These are phyloP conservation scores for Patella vulgata DNA, from an alignment of 1,140 invertebrate species.

Conservation along the genomic window DNA sequence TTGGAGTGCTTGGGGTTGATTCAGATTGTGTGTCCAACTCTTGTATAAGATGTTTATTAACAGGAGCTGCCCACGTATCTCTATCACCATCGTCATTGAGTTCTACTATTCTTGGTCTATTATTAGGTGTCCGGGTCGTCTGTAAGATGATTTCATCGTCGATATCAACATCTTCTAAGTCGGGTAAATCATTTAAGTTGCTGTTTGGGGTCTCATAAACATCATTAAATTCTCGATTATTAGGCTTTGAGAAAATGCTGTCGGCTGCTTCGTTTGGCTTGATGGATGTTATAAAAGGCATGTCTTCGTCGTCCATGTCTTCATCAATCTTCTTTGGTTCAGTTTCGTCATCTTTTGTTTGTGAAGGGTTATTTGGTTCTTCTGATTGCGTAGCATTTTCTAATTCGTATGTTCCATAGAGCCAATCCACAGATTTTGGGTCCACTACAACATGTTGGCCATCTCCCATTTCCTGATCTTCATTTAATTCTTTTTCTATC, in stretches of 20 bases:
- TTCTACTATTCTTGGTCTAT: slow-evolving; percentile 46
- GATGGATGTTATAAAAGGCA: slow-evolving; percentile 23
- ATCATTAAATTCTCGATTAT: not conserved
- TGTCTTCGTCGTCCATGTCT: slow-evolving; percentile 17
- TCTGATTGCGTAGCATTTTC: slow-evolving; percentile 31
- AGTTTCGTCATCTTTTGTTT: not conserved
- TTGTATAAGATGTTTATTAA: slow-evolving; percentile 20
- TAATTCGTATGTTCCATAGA: slow-evolving; percentile 51
- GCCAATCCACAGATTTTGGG: slow-evolving; percentile 58
- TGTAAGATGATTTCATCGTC: slow-evolving; percentile 17
- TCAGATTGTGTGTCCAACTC: slow-evolving; percentile 3
- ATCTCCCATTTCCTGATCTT: slow-evolving; percentile 32
- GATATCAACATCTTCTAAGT: slow-evolving; percentile 52
- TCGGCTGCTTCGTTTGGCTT: slow-evolving; percentile 6
- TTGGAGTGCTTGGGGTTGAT: not conserved
- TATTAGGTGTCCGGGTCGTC: slow-evolving; percentile 2
- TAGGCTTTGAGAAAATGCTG: slow-evolving; percentile 25
- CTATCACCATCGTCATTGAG: slow-evolving; percentile 36
- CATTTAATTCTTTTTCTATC: slow-evolving; percentile 54
- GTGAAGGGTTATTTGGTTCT: not conserved
- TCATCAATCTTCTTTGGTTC: slow-evolving; percentile 3
- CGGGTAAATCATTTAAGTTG: slow-evolving; percentile 43
- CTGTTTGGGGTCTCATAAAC: not conserved
- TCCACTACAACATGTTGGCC: slow-evolving; percentile 48
- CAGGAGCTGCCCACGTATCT: slow-evolving; percentile 14